Conservation (phyloP, 2,888 invertebrate species). For the Apotomis betuletana region DNA sequence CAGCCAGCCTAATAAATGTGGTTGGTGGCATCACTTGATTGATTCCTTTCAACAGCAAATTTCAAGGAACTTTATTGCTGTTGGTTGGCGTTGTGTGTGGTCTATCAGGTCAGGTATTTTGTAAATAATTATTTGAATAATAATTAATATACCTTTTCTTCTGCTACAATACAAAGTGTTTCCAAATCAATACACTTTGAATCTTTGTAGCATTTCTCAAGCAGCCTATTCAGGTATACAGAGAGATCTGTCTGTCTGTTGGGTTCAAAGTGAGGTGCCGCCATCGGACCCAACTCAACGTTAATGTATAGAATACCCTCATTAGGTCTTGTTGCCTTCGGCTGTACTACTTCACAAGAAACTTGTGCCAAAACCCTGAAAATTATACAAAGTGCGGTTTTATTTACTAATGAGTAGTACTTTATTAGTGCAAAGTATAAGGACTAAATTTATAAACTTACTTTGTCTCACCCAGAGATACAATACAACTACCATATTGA, state of each 20-base stretch:
- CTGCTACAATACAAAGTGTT: constrained; percentile 96
- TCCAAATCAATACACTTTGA: constrained; percentile 96
- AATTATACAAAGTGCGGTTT: background rate
- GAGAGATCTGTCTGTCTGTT: constrained; percentile 88
- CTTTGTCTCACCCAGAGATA: constrained; percentile 91
- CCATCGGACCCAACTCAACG: constrained; percentile 94
- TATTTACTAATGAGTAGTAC: too few species aligned
- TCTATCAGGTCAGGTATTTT: too few species aligned
- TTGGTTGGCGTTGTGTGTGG: too few species aligned
- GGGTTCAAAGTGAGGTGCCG: constrained; percentile 92
- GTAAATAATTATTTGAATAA: background rate
- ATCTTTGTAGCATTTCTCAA: constrained; percentile 95
- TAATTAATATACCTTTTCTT: constrained; percentile 88
- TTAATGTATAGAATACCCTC: constrained; percentile 94
- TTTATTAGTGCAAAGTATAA: too few species aligned
- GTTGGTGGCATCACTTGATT: too few species aligned
- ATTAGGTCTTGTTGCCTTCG: constrained; percentile 92
- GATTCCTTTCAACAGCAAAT: too few species aligned
- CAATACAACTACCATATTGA: constrained; percentile 92
- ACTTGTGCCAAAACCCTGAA: constrained; percentile 93
- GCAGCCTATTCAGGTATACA: constrained; percentile 89
- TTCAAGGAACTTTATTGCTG: too few species aligned
- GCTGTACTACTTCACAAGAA: constrained; percentile 93
- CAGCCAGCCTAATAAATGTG: too few species aligned
- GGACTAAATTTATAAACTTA: constrained; percentile 58